Percentiles rank a stretch among this genome's conserved stretches.
Conservation (phyloP, 2,888 invertebrate species). For the Xanthorhoe designata region DNA sequence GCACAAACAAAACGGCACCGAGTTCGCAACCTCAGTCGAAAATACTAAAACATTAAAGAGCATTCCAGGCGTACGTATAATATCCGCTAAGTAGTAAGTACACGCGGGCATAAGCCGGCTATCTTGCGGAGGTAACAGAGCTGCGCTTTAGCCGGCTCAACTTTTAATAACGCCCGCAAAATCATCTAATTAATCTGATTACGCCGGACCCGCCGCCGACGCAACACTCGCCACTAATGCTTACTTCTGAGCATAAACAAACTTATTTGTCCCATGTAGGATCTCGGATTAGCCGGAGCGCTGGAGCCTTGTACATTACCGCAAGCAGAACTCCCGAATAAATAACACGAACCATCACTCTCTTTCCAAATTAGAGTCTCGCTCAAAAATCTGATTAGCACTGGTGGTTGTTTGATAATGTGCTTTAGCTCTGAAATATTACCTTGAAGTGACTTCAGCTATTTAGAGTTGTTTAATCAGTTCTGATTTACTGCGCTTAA, state of each 20-base stretch:
- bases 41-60: conserved; percentile 85
- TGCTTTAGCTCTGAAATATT: conserved; percentile 35
- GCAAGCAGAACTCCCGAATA: conserved; percentile 52
- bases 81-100: conserved; percentile 79
- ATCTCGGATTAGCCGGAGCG: conserved; percentile 68
- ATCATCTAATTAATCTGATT: conserved; percentile 84
- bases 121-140: conserved; percentile 80
- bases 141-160: conserved; percentile 78
- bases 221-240: conserved; percentile 75
- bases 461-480: conserved; percentile 20
- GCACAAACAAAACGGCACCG: conserved; percentile 81
- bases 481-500: conserved; percentile 19
- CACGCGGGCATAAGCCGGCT: conserved; percentile 76
- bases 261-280: conserved; percentile 75
- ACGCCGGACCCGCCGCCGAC: conserved; percentile 70
- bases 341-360: conserved; percentile 54
- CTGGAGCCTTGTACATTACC: conserved; percentile 55
- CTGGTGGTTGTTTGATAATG: conserved; percentile 43
- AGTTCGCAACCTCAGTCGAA: conserved; percentile 84
- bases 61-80: conserved; percentile 78
- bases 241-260: conserved; percentile 75
- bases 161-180: conserved; percentile 84
- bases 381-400: conserved; percentile 47
- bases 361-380: conserved; percentile 52
- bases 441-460: conserved; percentile 20